Evolutionary conservation across 2,797 vertebrate species (phyloP), one percentile per base, ranked within the genome.

Genomic region (Perodicticus potto): DNA sequence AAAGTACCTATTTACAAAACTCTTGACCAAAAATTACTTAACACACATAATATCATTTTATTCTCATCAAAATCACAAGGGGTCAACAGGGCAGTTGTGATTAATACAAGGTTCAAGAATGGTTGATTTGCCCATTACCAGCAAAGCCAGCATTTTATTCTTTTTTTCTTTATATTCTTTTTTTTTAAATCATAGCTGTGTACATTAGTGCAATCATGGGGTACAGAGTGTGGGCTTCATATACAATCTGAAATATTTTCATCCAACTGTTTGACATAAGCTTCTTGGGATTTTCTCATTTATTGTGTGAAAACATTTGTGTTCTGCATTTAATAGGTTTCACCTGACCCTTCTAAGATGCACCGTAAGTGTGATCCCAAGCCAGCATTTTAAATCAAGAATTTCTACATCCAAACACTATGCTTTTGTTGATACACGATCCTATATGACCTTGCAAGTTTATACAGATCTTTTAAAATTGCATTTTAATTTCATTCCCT

Each of bases 401-500:
- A 53, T 53, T 53, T 94, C 94, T 85, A 34, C 7, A 40, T 53
- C 34, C 19, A 77, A 78, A n/a, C 4, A 29, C 45, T 61, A 5
- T 2, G 34, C 17, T 86, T 40, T 81, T 65, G 43, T 80, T 32
- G 40, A 84, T 82, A 85, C 1, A 73, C 12, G 20, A 80, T 70
- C 34, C 72, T 45, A 53, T 65, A 80, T 19, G 63, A 65, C 69
- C 61, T 93, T 92, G 49, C 49, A 87, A 78, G 74, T 61, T n/a
- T 74, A 34, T 37, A 84, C 11, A 81, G 59, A 81, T 74, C 61
- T 94, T 91, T 86, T 83, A 95, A 95, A 93, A 70, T 45, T 22
- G 49, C 37, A 34, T 93, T 96, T 94, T 92, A 45, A 94, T 84
- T 92, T 92, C 73, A 57, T 88, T 93, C 87, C 89, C 93, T 94